Evolutionary conservation across 1,140 invertebrate species (phyloP).

Genomic region (Calliopsis andreniformis): DNA sequence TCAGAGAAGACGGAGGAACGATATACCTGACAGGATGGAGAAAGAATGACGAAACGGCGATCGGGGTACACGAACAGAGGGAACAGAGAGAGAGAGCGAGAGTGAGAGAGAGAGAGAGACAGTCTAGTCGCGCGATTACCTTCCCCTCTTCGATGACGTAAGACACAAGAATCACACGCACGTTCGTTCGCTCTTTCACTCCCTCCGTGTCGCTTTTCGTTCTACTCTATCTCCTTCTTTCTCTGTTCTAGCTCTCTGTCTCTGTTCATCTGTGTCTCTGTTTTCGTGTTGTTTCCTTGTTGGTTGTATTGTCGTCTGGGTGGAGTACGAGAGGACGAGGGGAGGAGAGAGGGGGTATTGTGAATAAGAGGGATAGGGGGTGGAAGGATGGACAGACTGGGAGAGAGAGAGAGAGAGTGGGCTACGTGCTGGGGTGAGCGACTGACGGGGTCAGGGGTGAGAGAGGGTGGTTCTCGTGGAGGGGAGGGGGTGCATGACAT

Average conservation of each 20-base stretch:
- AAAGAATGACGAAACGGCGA: slow-evolving; percentile 29
- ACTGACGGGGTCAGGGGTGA: neutral
- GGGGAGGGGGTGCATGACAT: slow-evolving; percentile 26
- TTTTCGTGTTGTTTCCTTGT: too few relatives aligned
- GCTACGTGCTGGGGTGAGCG: too few relatives aligned
- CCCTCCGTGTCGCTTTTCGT: neutral
- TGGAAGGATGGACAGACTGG: neutral
- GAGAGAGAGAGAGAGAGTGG: neutral
- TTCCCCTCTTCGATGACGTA: neutral
- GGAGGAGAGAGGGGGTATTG: neutral
- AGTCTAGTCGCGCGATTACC: slow-evolving; percentile 9
- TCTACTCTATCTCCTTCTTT: neutral
- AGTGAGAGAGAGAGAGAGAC: too few relatives aligned
- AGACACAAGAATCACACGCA: neutral
- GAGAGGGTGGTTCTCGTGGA: neutral
- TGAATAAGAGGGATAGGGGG: neutral
- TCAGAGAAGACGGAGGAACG: neutral
- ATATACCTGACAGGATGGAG: slow-evolving; percentile 5
- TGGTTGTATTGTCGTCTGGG: neutral
- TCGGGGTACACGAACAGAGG: too few relatives aligned
- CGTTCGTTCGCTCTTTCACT: slow-evolving; percentile 20
- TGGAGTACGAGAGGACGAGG: neutral
- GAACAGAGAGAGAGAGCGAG: too few relatives aligned
- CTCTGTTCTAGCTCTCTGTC: neutral
- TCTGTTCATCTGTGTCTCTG: too few relatives aligned